phyloP scores from a whole-genome alignment of 2,888 invertebrate genomes.

The Brachynemurus nebulosus region DNA sequence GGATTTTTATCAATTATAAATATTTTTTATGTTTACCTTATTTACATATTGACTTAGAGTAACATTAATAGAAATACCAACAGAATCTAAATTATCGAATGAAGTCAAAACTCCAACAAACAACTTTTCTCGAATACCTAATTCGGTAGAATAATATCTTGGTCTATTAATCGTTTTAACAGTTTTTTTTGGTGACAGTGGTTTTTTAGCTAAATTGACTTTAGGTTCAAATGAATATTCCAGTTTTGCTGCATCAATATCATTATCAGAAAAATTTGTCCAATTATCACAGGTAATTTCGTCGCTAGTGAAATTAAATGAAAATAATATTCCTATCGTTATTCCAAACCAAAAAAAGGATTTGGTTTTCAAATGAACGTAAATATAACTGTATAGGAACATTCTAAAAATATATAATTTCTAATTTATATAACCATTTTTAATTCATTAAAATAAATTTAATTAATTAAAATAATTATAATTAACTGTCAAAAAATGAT shows the following conservation, averaged over 20 bases:
- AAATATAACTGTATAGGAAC: constrained; percentile 3
- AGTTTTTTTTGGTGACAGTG: constrained; percentile 29
- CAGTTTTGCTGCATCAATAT: constrained; percentile 12
- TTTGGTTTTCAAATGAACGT: constrained; percentile 7
- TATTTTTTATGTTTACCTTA: constrained; percentile 47
- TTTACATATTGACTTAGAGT: constrained; percentile 76
- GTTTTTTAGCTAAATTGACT: constrained; percentile 15
- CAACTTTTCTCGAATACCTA: constrained; percentile 81
- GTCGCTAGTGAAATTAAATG: constrained; percentile 7
- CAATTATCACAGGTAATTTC: not conserved
- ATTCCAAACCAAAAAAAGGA: constrained; percentile 9
- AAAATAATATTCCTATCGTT: constrained; percentile 4
- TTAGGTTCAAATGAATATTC: constrained; percentile 18
- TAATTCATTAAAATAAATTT: not conserved
- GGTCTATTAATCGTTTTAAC: constrained; percentile 62
- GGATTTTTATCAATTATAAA: not conserved
- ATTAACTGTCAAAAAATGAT: not conserved
- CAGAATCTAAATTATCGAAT: constrained; percentile 52
- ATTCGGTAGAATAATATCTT: constrained; percentile 87
- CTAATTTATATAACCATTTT: not conserved
- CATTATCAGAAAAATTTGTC: constrained; percentile 2
- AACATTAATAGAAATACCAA: constrained; percentile 74
- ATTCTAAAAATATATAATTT: not conserved
- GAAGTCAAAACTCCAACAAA: constrained; percentile 77
- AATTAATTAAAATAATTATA: not conserved